Evolutionary conservation across 2,888 invertebrate species (phyloP).

Genomic region (Halocaridina rubra): DNA sequence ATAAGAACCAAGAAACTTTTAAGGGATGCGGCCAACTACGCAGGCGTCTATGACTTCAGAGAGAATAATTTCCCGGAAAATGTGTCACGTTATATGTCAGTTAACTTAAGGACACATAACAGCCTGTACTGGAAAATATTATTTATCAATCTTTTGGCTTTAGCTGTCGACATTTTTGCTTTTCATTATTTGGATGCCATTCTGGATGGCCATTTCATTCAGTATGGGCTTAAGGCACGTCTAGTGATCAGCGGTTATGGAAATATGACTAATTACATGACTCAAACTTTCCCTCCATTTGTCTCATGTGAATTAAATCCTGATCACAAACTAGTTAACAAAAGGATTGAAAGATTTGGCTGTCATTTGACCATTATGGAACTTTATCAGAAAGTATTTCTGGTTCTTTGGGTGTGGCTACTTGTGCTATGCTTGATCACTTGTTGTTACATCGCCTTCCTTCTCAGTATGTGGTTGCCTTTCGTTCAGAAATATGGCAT

Average conservation of each 20-base stretch:
- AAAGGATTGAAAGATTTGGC: constrained; percentile 54
- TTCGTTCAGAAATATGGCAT: constrained; percentile 32
- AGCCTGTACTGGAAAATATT: constrained; percentile 56
- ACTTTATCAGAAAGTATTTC: constrained; percentile 61
- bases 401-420: constrained; percentile 59
- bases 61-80: constrained; percentile 48
- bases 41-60: constrained; percentile 36
- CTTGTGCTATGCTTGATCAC: constrained; percentile 54
- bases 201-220: constrained; percentile 54
- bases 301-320: constrained; percentile 44
- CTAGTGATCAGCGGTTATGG: constrained; percentile 50
- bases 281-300: constrained; percentile 61
- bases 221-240: constrained; percentile 42
- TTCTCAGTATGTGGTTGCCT: constrained; percentile 45
- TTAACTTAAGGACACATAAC: constrained; percentile 59
- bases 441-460: constrained; percentile 48
- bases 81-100: constrained; percentile 45
- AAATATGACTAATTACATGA: constrained; percentile 57
- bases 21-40: constrained; percentile 45
- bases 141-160: constrained; percentile 39
- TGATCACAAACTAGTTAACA: constrained; percentile 50
- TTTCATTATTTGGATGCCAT: constrained; percentile 54
- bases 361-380: constrained; percentile 63
- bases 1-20: constrained; percentile 57
- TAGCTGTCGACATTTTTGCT: constrained; percentile 51